Conservation (phyloP, 2,797 vertebrate genomes). For the Microctenopoma steveboyesi region DNA sequence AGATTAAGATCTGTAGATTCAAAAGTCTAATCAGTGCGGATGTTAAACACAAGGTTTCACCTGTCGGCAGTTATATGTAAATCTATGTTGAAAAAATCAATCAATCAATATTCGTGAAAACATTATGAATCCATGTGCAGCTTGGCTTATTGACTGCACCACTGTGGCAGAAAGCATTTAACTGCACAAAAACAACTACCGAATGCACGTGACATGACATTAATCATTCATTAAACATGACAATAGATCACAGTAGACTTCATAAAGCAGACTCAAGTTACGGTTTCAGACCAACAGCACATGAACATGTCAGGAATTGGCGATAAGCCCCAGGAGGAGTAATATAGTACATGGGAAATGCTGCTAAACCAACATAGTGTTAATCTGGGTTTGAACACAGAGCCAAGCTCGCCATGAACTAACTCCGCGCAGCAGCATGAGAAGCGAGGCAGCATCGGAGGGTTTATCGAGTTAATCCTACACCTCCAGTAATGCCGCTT, state of each 20-base stretch:
- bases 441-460: slow-evolving; percentile 33
- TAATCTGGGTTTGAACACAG: slow-evolving; percentile 63
- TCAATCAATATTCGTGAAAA: not conserved
- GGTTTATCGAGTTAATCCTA: slow-evolving; percentile 74
- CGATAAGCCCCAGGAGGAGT: slow-evolving; percentile 13
- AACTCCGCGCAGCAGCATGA: slow-evolving; percentile 43
- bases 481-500: slow-evolving; percentile 70
- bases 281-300: slow-evolving; percentile 15
- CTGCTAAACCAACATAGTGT: slow-evolving; percentile 36
- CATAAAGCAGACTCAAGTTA: slow-evolving; percentile 34
- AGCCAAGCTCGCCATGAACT: slow-evolving; percentile 46
- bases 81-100: not conserved
- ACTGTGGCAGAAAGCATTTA: slow-evolving; percentile 10
- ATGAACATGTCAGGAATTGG: slow-evolving; percentile 2
- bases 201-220: slow-evolving; percentile 41
- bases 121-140: not conserved
- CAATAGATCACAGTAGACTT: slow-evolving; percentile 39
- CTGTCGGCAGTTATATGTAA: not conserved
- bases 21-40: not conserved
- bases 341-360: slow-evolving; percentile 1
- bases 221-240: slow-evolving; percentile 59
- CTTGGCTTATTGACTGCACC: slow-evolving; percentile 4
- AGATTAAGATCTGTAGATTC: not conserved
- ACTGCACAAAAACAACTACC: slow-evolving; percentile 33
- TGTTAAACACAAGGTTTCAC: not conserved